Percentiles rank a stretch among this genome's conserved stretches.
phyloP scores from a whole-genome alignment of 2,113 vertebrate genomes.

The Natator depressus region DNA sequence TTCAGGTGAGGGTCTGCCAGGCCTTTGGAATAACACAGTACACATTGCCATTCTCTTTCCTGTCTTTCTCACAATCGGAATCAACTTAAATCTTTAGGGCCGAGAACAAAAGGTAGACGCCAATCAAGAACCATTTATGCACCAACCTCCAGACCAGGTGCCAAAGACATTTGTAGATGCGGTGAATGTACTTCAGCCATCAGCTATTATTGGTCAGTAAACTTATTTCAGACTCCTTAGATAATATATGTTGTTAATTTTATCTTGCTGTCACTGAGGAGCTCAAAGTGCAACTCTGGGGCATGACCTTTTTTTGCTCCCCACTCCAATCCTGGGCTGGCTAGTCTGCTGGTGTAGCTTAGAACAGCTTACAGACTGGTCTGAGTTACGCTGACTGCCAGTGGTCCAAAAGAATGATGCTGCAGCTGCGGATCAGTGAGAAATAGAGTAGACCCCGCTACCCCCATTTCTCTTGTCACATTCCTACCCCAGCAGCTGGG shows the following conservation, averaged over 20 bases:
- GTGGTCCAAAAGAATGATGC: not conserved
- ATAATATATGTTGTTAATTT: not conserved
- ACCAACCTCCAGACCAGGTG: constrained; percentile 79
- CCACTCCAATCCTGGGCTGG: not conserved
- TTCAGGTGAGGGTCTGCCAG: constrained; percentile 80
- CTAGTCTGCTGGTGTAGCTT: not conserved
- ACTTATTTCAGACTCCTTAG: not conserved
- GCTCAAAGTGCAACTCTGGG: not conserved
- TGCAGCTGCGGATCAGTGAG: not conserved
- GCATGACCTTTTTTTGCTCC: not conserved
- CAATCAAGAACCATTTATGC: constrained; percentile 90
- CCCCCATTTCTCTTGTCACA: rapidly evolving
- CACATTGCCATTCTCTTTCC: rapidly evolving
- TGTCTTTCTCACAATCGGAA: not conserved
- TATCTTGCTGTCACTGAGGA: not conserved
- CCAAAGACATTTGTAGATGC: constrained; percentile 90
- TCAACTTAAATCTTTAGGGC: constrained; percentile 74
- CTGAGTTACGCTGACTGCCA: not conserved
- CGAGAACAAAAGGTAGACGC: constrained; percentile 81
- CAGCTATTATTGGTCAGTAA: constrained; percentile 92
- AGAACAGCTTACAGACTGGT: not conserved
- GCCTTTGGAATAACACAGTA: rapidly evolving
- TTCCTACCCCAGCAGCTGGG: not conserved
- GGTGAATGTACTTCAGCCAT: constrained; percentile 89
- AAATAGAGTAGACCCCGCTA: not conserved